Base-by-base conservation (phyloP, 2,113 vertebrate species). In the Diadophis punctatus region DNA sequence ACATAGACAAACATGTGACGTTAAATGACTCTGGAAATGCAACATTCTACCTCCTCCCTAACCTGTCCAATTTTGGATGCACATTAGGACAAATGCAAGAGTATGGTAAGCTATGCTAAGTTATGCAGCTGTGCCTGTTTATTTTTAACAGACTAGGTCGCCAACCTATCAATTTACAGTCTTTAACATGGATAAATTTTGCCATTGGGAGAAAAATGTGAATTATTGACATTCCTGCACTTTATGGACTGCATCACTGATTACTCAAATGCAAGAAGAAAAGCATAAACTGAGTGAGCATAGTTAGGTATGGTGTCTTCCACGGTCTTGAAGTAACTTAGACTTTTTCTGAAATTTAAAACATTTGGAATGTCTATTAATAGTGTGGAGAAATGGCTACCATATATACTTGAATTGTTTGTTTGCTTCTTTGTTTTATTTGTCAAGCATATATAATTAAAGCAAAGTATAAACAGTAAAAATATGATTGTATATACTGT, bases 51-150 rank as follows among this genome's bases (percentile, higher is more conserved):
- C 5, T 56, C 20, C n/a, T 49, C 52, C 43, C 43, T 46, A 27
- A 27, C 56, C n/a, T 85, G 55, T 5, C 25, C 39, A 52, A 93
- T 90, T 96, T 94, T 92, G 91, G 95, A 30, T 25, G 48, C 68
- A 95, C 86, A 86, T 88, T n/a, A 92, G 34, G 5, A 55, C 89
- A 95, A 85, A 18, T 90, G 87, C 43, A 20, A 56, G 85, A 52
- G 18, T 9, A 93, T 93, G 95, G 94, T 39, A 56, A 94, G 56
- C 48, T 0, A 0, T 46, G 46, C 46, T 9, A 94, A 92, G 68
- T 92, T 43, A 87, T 56, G 51, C 4, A 91, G 39, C 34, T 56
- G 10, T 12, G 30, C 18, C 34, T 60, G 30, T 88, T 68, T 23
- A 10, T 95, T 91, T 90, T 91, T 86, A 88, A 86, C 86, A 90